These are phyloP conservation scores for Halcyon badia DNA, from an alignment of 2,797 vertebrate species.

Conservation along the genomic window DNA sequence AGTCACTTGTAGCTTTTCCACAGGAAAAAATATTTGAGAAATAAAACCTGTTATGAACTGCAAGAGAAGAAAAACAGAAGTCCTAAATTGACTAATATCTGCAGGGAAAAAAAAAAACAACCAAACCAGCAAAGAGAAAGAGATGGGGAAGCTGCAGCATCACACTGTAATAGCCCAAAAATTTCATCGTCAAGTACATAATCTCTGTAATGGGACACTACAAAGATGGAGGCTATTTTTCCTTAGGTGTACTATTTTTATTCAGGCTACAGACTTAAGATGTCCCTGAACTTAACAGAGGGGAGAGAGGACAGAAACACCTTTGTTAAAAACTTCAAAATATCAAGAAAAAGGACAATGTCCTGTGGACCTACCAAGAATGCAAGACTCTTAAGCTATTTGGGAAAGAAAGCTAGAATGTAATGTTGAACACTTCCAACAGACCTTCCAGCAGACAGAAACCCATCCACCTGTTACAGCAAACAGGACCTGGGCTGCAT, in stretches of 20 bases:
- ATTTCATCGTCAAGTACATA: background rate
- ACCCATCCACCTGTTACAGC: background rate
- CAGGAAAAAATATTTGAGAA: too few relatives aligned
- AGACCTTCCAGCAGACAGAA: background rate
- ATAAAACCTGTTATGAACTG: too few relatives aligned
- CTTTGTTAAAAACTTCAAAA: background rate
- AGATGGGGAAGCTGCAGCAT: background rate
- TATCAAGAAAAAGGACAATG: background rate
- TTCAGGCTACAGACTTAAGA: background rate
- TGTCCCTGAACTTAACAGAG: background rate
- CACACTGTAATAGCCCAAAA: background rate
- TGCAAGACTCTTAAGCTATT: background rate
- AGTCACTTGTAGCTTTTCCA: too few relatives aligned
- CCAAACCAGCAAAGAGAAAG: too few relatives aligned
- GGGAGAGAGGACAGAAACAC: background rate
- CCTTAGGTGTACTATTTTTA: background rate
- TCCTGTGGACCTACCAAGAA: too few relatives aligned
- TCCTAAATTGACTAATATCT: background rate
- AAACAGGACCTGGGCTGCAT: background rate
- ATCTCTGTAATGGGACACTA: background rate
- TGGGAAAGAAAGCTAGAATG: background rate
- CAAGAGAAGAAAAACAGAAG: too few relatives aligned
- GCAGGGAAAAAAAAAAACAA: background rate
- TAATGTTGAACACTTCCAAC: background rate
- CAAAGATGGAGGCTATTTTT: background rate